Percentiles rank a stretch among this genome's conserved stretches.
phyloP scores from a whole-genome alignment of 2,888 invertebrate species.

The Drosophila aldrichi region DNA sequence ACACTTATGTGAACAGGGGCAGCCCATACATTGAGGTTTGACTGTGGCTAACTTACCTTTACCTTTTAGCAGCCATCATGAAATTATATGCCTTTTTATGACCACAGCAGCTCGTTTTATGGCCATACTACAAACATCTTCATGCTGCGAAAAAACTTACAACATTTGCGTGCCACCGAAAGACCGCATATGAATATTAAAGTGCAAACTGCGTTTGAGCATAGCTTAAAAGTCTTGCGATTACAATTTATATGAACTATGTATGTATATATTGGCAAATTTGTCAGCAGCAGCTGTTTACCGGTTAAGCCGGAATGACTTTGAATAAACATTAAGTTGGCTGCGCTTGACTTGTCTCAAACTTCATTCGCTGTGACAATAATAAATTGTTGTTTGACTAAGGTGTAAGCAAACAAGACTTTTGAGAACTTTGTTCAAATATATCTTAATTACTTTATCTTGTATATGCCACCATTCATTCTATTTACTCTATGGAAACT shows the following conservation, averaged over 20 bases:
- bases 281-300: background rate
- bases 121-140: conserved; percentile 27
- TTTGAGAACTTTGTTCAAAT: background rate
- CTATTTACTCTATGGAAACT: conserved; percentile 13
- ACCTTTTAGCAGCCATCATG: conserved; percentile 12
- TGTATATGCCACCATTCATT: background rate
- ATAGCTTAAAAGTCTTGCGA: background rate
- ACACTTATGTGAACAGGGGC: conserved; percentile 6
- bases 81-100: conserved; percentile 45
- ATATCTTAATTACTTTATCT: background rate
- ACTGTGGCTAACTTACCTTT: conserved; percentile 28
- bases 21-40: conserved; percentile 29
- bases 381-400: background rate
- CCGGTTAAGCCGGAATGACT: background rate
- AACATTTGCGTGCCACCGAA: background rate
- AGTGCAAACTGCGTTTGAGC: conserved; percentile 8
- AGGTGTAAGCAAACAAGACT: background rate
- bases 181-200: background rate
- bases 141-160: conserved; percentile 12
- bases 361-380: background rate
- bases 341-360: background rate
- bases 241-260: background rate
- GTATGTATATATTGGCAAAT: background rate
- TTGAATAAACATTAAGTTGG: conserved; percentile 7
- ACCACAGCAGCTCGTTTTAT: conserved; percentile 38